phyloP scores from a whole-genome alignment of 2,888 invertebrate genomes.

The Tupiocoris notatus region DNA sequence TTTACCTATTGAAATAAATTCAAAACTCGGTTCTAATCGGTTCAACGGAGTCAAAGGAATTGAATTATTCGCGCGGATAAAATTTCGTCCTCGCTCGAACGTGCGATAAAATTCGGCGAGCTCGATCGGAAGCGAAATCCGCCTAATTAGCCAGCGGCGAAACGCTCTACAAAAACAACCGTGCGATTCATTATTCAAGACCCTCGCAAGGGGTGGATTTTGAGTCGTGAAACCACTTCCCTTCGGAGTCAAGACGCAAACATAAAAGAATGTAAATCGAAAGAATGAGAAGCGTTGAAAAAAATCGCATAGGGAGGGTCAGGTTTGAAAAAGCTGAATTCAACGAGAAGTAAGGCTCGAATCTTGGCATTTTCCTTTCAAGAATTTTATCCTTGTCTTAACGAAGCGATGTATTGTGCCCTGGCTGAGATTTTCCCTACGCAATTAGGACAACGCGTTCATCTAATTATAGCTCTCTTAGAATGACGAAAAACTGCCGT shows the following conservation, averaged over 20 bases:
- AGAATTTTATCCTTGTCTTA: background rate
- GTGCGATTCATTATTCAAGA: background rate
- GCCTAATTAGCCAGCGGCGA: background rate
- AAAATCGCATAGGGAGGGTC: background rate
- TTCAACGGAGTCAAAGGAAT: too few relatives aligned
- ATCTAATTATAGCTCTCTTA: too few relatives aligned
- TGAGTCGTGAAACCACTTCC: background rate
- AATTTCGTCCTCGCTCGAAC: too few relatives aligned
- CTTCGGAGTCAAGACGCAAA: background rate
- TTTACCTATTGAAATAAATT: too few relatives aligned
- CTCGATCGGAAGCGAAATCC: background rate
- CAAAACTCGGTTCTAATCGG: too few relatives aligned
- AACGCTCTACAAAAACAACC: background rate
- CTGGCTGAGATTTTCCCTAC: too few relatives aligned
- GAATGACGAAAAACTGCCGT: too few relatives aligned
- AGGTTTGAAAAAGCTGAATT: background rate
- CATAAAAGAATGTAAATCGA: background rate
- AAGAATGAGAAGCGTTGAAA: background rate
- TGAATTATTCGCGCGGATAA: too few relatives aligned
- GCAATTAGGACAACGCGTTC: too few relatives aligned
- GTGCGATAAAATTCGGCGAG: too few relatives aligned
- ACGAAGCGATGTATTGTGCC: background rate
- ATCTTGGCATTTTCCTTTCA: background rate
- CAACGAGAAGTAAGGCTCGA: background rate
- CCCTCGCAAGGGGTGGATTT: background rate